Evolutionary conservation across 1,140 invertebrate genomes (phyloP), one percentile per base, ranked within the genome.

Genomic region (Oncopodura yosiiana): DNA sequence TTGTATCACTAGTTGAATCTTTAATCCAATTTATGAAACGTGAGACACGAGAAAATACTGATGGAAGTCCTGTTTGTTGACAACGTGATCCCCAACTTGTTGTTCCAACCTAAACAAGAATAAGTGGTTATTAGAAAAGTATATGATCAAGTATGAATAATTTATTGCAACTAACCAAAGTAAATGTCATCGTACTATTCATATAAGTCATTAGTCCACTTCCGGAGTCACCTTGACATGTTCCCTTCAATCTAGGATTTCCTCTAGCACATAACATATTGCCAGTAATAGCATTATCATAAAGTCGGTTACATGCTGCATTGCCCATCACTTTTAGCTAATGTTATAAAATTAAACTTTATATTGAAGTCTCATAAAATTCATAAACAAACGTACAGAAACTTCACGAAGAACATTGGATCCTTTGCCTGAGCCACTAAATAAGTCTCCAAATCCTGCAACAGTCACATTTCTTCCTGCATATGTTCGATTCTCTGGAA

Each of bases 271-370:
- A 68, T 23, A 68, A 46, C 65, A 66, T 66, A 65, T 87, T 87
- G 56, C 86, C 81, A 0, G 84, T 84, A 49, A 90, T 89, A 80
- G 86, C 84, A 65, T 88, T 88, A 66, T 83, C 86, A 1, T 84
- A 87, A 38, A 81, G 81, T 34, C 82, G 72, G 32, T 78, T 74
- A 64, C 87, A 91, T 26, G 80, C 79, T 11, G 79, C 71, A 66
- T 87, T 83, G 64, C 79, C 84, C 60, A 90, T 74, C 2, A 90
- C 83, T 1, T 86, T 87, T 3, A 90, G 78, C 59, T 87, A 84
- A 82, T 0, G 83, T 80, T 61, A 84, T 84, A 4, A 32, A n/a
- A n/a, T n/a, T n/a, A n/a, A n/a, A n/a, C n/a, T n/a, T n/a, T n/a
- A n/a, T n/a, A n/a, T n/a, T n/a, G n/a, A n/a, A n/a, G n/a, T n/a